Base-by-base conservation (phyloP, 1,140 invertebrate species). In the Trichomalopsis sarcophagae region DNA sequence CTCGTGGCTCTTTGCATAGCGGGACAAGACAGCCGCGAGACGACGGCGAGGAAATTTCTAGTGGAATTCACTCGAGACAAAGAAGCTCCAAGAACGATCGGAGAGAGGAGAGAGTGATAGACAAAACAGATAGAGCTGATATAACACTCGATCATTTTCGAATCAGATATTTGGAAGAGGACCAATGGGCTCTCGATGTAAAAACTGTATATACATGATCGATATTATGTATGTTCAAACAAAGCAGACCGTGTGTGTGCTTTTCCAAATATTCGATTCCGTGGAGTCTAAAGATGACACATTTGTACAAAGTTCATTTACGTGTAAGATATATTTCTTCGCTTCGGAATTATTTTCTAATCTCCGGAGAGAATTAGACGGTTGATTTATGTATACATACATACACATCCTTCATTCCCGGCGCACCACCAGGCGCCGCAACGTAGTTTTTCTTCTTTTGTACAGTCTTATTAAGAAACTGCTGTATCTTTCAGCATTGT, bases 251-350 rank as follows among this genome's bases (percentile, higher is more conserved):
- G 79, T 86, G 66, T 9, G 66, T 27, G 86, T 86, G 44, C 87
- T 89, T 88, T 89, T 88, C 89, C 88, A 89, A 89, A 89, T 89
- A 89, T 86, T 88, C 87, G 88, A 87, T 88, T 90, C 87, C 14
- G 21, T n/a, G n/a, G 66, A 69, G 27, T 71, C 33, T 7, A 9
- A 30, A 62, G 74, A 79, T 6, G 47, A 55, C 21, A 40, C 40
- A 9, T 50, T 85, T 85, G 84, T 81, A 85, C 71, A 85, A 85
- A 85, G 36, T 81, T 27, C 27, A 80, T 44, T 40, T n/a, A 40
- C 44, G 11, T 79, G 83, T 79, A 84, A 84, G 36, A 84, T 84
- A 83, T 66, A 44, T 73, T 40, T 50, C 6, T 40, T 50, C 6
- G 1, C 77, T 80, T 33, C 78, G 55, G 17, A 76, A 13, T 68